Conservation (phyloP, 2,113 vertebrate species). For the Myotis davidii region DNA sequence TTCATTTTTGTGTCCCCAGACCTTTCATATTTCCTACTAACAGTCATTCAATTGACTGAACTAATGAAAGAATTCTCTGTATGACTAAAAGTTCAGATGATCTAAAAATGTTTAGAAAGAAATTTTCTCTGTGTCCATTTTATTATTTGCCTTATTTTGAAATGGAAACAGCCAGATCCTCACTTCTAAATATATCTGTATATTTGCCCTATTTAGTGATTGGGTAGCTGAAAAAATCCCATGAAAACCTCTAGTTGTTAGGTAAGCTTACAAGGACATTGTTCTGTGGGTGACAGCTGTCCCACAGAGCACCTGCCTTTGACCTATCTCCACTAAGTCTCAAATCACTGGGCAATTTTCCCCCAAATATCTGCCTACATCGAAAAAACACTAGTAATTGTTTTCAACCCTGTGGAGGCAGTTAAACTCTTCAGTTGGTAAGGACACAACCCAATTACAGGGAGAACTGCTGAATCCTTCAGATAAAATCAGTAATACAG, state of each 20-base stretch:
- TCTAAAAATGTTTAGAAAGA: not conserved
- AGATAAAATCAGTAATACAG: conserved; percentile 44
- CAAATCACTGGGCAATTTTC: conserved; percentile 59
- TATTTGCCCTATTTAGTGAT: not conserved
- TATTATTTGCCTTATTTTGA: conserved; percentile 42
- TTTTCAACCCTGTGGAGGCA: conserved; percentile 41
- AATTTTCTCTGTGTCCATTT: not conserved
- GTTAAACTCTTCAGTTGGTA: conserved; percentile 55
- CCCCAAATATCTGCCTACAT: not conserved
- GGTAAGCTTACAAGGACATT: conserved; percentile 37
- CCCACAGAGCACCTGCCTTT: not conserved
- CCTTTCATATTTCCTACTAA: not conserved
- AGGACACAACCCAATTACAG: conserved; percentile 40
- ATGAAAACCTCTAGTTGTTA: not conserved
- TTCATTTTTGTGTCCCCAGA: not conserved
- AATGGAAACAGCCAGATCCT: conserved; percentile 13
- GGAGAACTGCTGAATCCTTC: conserved; percentile 16
- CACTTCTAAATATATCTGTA: not conserved
- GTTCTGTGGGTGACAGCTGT: not conserved
- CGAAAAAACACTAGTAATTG: conserved; percentile 23
- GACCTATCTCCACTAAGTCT: conserved; percentile 26
- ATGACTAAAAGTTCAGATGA: not conserved
- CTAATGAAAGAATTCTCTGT: not conserved
- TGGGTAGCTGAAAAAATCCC: conserved; percentile 13
- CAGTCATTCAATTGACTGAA: not conserved